Conservation (phyloP, 2,113 vertebrate genomes). For the Crotalus helleri region DNA sequence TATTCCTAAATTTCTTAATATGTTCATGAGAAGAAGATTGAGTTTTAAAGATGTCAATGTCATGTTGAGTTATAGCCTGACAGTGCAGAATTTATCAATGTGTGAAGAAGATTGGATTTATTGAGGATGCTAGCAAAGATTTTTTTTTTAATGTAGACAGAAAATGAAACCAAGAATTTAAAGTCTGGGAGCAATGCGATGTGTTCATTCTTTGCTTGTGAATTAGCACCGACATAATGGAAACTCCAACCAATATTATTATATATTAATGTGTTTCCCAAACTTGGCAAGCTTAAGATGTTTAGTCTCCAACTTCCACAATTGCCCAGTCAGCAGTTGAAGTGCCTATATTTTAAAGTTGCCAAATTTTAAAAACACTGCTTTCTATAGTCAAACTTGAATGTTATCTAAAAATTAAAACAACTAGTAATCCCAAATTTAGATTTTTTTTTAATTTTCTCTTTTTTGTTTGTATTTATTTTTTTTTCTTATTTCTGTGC, state of each 20-base stretch:
- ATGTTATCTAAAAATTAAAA: background rate
- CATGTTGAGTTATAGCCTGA: background rate
- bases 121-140: background rate
- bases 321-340: background rate
- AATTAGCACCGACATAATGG: background rate
- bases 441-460: background rate
- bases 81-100: background rate
- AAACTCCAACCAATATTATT: background rate
- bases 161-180: background rate
- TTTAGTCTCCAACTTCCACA: background rate
- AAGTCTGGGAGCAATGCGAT: background rate
- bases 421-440: background rate
- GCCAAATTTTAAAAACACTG: background rate
- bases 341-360: background rate
- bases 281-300: background rate
- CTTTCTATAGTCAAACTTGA: background rate
- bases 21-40: background rate
- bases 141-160: background rate
- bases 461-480: background rate
- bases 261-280: background rate
- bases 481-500: background rate
- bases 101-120: background rate
- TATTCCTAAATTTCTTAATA: background rate
- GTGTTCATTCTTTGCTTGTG: background rate
- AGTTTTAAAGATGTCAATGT: background rate